phyloP scores from a whole-genome alignment of 2,113 vertebrate species.

The Opisthocomus hoazin region DNA sequence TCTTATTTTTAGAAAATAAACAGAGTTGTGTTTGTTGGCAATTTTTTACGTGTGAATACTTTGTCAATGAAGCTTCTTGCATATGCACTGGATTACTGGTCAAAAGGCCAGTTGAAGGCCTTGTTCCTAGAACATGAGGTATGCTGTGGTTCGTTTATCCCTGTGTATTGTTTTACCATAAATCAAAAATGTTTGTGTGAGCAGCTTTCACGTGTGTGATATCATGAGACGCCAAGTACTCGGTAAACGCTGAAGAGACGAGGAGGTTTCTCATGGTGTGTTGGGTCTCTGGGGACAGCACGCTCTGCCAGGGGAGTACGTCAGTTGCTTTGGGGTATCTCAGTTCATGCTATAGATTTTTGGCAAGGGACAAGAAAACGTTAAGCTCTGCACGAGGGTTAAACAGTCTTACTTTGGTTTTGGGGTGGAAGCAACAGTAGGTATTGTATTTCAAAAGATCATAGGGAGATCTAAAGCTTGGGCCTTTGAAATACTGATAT shows the following conservation, averaged over 20 bases:
- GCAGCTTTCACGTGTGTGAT: background rate
- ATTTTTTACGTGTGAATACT: conserved; percentile 96
- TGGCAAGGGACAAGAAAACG: background rate
- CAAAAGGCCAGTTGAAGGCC: conserved; percentile 82
- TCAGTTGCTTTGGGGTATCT: background rate
- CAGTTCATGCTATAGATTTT: background rate
- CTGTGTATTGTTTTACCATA: background rate
- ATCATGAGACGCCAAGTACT: background rate
- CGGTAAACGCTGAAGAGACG: background rate
- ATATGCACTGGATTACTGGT: conserved; percentile 86
- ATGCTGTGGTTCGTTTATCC: background rate
- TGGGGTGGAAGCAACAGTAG: background rate
- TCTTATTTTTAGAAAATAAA: conserved; percentile 78
- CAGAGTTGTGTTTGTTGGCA: conserved; percentile 91
- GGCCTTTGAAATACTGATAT: background rate
- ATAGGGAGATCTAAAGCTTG: background rate
- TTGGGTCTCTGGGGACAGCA: background rate
- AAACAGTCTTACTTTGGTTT: background rate
- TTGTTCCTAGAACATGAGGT: conserved; percentile 85
- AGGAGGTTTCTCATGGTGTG: background rate
- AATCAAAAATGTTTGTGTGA: background rate
- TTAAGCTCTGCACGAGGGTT: background rate
- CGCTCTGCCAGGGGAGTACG: background rate
- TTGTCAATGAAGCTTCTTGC: conserved; percentile 96
- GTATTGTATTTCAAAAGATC: background rate